These are phyloP conservation scores for Ectropis crepuscularia DNA, from an alignment of 2,888 invertebrate species.

Conservation along the genomic window DNA sequence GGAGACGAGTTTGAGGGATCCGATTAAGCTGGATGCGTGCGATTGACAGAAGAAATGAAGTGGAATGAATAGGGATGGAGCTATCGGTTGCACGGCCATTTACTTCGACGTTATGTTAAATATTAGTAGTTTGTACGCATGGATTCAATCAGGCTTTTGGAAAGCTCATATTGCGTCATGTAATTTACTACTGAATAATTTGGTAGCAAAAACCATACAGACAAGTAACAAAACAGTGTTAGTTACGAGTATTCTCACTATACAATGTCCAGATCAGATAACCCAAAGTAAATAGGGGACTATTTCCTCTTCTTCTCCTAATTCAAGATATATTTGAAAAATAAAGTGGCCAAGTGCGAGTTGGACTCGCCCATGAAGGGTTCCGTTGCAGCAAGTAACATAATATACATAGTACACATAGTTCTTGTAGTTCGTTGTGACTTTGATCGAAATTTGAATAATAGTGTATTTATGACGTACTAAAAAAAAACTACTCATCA, in stretches of 20 bases:
- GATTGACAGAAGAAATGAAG: slow-evolving; percentile 68
- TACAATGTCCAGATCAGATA: slow-evolving; percentile 33
- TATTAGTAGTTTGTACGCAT: slow-evolving; percentile 42
- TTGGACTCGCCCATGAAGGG: too few relatives aligned
- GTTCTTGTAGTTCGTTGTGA: too few relatives aligned
- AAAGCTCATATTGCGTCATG: not conserved
- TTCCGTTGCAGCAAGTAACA: too few relatives aligned
- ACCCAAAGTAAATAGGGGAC: not conserved
- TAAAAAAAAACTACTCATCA: too few relatives aligned
- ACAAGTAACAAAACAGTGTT: not conserved
- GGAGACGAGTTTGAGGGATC: slow-evolving; percentile 44
- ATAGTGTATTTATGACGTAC: too few relatives aligned
- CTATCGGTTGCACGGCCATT: slow-evolving; percentile 51
- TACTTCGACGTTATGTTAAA: slow-evolving; percentile 40
- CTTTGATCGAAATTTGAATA: too few relatives aligned
- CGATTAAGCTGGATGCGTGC: slow-evolving; percentile 54
- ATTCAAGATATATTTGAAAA: too few relatives aligned
- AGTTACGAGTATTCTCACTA: not conserved
- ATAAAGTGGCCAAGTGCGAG: too few relatives aligned
- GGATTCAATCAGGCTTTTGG: slow-evolving; percentile 12
- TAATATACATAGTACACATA: too few relatives aligned
- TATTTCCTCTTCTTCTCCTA: too few relatives aligned
- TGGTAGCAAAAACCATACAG: not conserved
- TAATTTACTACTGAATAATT: not conserved
- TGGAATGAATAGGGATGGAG: slow-evolving; percentile 59